Conservation (phyloP, 2,113 vertebrate genomes). For the Anseranas semipalmata region DNA sequence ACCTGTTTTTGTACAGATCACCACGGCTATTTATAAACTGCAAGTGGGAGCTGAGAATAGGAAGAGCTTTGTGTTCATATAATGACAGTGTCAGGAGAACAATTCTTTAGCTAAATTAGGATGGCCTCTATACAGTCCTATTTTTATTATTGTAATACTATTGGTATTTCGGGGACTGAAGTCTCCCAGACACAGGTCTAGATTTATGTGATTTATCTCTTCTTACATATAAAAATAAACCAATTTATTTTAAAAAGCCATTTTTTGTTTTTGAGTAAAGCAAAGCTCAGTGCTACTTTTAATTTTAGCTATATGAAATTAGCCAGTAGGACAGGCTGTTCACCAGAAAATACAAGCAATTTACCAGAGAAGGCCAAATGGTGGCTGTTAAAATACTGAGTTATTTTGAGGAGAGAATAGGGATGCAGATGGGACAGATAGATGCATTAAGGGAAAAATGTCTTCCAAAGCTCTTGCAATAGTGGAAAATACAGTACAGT, state of each 20-base stretch:
- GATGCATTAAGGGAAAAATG: neutral
- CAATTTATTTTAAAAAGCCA: neutral
- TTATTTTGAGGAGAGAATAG: neutral
- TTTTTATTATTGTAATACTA: neutral
- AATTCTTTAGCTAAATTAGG: slow-evolving; percentile 36
- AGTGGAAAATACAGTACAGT: neutral
- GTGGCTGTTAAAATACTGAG: neutral
- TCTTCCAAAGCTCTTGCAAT: neutral
- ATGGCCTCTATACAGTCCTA: slow-evolving; percentile 22
- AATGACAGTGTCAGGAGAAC: slow-evolving; percentile 28
- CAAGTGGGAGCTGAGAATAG: slow-evolving; percentile 22
- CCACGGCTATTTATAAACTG: slow-evolving; percentile 37
- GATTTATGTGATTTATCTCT: neutral
- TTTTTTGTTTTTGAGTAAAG: neutral
- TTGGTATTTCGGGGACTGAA: slow-evolving; percentile 15
- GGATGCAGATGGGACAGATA: neutral
- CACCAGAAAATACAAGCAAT: neutral
- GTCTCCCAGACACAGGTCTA: neutral
- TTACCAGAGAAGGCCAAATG: neutral
- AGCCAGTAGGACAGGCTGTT: neutral
- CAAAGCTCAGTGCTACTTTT: neutral
- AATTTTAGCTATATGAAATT: neutral
- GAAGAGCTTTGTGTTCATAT: slow-evolving; percentile 22
- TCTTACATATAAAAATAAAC: neutral
- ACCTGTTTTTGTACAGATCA: slow-evolving; percentile 18